Evolutionary conservation across 2,113 vertebrate species (phyloP), one percentile per base, ranked within the genome.

Genomic region (Clarias magur): DNA sequence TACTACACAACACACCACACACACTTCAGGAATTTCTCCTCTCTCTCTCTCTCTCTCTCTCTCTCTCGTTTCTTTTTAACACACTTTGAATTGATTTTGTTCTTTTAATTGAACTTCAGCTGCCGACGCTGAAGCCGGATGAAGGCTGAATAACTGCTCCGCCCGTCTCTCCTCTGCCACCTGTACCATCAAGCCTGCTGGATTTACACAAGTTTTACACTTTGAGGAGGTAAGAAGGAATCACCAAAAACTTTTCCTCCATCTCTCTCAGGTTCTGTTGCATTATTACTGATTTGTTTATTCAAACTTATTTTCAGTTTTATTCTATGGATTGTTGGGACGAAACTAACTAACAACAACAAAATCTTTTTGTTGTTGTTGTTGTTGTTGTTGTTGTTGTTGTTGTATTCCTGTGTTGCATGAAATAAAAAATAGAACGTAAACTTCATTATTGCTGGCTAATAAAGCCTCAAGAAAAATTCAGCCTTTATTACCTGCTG

Each of bases 1-100:
- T 90, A 90, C 90, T 90, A 72, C 34, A 79, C 78, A 23, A 30
- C 54, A 79, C 53, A 13, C 56, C 27, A 91, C 90, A 91, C 90
- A 91, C 90, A 91, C 90, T 94, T 89, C 92, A 93, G 91, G 87
- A 94, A 93, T 82, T 90, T 81, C 87, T 73, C 86, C 85, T 65
- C 83, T 76, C 84, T 59, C 76, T 81, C 79, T 88, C 27, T 6
- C 34, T 87, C 85, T 86, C 62, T 80, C 80, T 82, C 70, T 88
- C 53, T 68, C 80, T 73, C 88, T 75, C 16, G 70, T 70, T 76
- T 89, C 85, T 76, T 91, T 81, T 86, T 13, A 83, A 60, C 62
- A 13, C n/a, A 59, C 67, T 84, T n/a, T 30, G 80, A 94, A 93
- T 80, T 91, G 67, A 86, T 63, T 85, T 85, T 68, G 72, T 78